These are phyloP conservation scores for Periophthalmus modestus DNA, from an alignment of 2,113 vertebrate genomes.

Conservation along the genomic window DNA sequence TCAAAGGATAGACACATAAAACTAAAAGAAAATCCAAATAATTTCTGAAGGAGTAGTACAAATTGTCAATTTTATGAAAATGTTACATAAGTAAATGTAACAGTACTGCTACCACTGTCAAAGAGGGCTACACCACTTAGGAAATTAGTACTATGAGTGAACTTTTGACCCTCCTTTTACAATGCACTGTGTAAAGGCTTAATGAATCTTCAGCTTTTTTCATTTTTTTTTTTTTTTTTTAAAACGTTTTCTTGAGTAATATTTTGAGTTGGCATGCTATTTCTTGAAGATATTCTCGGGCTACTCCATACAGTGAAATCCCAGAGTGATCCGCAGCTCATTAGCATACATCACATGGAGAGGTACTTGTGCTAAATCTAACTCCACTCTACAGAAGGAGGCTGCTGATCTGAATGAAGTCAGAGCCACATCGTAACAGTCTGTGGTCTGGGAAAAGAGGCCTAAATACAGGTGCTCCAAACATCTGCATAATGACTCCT, in stretches of 20 bases:
- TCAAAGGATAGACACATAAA: too few species aligned
- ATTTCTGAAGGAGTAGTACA: too few species aligned
- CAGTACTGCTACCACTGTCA: too few species aligned
- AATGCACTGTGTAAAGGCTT: too few species aligned
- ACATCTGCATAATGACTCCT: slow-evolving; percentile 26
- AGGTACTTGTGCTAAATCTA: slow-evolving; percentile 36
- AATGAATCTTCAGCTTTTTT: too few species aligned
- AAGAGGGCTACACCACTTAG: too few species aligned
- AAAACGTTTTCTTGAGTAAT: background rate
- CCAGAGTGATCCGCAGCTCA: background rate
- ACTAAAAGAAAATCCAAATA: too few species aligned
- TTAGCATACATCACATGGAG: slow-evolving; percentile 45
- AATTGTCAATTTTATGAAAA: too few species aligned
- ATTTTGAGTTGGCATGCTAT: background rate
- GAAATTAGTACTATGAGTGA: too few species aligned
- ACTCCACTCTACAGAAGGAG: slow-evolving; percentile 18
- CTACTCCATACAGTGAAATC: background rate
- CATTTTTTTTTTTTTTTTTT: background rate
- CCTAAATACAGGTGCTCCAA: slow-evolving; percentile 40
- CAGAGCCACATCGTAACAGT: slow-evolving; percentile 19
- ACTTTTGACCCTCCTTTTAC: too few species aligned
- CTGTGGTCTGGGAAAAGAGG: slow-evolving; percentile 14
- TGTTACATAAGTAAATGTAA: too few species aligned
- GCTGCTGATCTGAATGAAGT: slow-evolving; percentile 27
- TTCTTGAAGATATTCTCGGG: background rate